Conservation (phyloP, 2,797 vertebrate genomes). For the Darevskia mixta region DNA sequence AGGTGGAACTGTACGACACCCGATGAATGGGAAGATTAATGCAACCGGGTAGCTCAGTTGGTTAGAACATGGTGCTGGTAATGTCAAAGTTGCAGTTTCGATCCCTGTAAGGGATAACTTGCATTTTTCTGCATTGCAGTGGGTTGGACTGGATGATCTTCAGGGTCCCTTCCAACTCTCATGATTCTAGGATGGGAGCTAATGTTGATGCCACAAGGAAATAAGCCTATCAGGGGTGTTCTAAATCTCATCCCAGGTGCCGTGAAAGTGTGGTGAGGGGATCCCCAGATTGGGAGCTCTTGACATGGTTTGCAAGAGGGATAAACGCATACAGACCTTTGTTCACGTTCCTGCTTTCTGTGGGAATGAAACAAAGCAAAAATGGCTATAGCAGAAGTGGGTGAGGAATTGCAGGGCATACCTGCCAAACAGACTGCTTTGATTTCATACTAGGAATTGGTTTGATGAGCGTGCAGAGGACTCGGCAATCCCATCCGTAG, state of each 20-base stretch:
- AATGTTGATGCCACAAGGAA: background rate
- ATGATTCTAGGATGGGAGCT: too few species aligned
- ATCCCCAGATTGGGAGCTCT: too few species aligned
- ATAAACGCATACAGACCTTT: accelerated
- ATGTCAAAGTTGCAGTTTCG: too few species aligned
- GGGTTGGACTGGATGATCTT: too few species aligned
- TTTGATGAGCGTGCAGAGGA: background rate
- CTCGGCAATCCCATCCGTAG: background rate
- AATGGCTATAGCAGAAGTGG: background rate
- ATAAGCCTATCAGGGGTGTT: background rate
- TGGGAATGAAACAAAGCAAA: too few species aligned
- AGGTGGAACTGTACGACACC: too few species aligned
- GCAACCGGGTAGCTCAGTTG: too few species aligned
- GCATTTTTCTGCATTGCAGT: too few species aligned
- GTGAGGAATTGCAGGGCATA: background rate
- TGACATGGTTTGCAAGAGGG: background rate
- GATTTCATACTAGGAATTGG: background rate
- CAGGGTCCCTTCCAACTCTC: too few species aligned
- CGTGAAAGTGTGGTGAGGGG: background rate
- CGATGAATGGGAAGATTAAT: background rate
- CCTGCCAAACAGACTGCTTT: background rate
- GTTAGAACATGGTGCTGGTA: too few species aligned
- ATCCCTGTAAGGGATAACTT: too few species aligned
- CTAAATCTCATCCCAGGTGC: background rate
- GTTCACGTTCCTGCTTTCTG: background rate